These are phyloP conservation scores for Epizoanthus ramosus DNA, from an alignment of 92 coral and sea anemone species.

Conservation along the genomic window DNA sequence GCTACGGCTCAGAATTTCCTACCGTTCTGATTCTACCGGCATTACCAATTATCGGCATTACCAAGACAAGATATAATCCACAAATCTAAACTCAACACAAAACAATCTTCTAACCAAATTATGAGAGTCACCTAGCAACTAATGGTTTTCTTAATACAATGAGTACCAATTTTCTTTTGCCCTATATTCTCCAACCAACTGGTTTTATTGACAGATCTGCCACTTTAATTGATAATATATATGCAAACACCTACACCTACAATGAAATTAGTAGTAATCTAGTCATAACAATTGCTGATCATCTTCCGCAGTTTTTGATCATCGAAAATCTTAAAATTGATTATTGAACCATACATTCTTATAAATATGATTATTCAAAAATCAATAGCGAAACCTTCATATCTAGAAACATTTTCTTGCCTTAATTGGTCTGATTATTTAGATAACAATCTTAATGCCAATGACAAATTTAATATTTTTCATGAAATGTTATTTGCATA, in stretches of 20 bases:
- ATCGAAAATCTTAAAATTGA: constrained; percentile 17
- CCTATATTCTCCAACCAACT: constrained; percentile 19
- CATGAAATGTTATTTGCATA: not conserved
- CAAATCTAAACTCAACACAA: no score
- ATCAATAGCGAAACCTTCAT: not conserved
- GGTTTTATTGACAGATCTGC: constrained; percentile 15
- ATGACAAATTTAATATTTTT: not conserved
- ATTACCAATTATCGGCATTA: no score
- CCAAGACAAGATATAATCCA: no score
- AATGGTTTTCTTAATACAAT: constrained; percentile 27
- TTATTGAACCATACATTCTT: constrained; percentile 9
- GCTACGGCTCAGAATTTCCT: no score
- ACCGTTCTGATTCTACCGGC: no score
- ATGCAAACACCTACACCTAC: constrained; percentile 45
- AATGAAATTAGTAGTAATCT: constrained; percentile 54
- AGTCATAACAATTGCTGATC: constrained; percentile 49
- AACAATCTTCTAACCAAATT: no score
- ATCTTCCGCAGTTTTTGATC: constrained; percentile 50
- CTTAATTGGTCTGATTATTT: constrained; percentile 28
- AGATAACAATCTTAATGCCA: not conserved
- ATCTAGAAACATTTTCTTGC: not conserved
- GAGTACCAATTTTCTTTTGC: constrained; percentile 20
- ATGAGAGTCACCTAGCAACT: constrained; percentile 14
- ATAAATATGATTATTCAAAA: not conserved
- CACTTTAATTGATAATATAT: constrained; percentile 56